phyloP scores from a whole-genome alignment of 2,888 invertebrate genomes.

The Amphimallon solstitiale region DNA sequence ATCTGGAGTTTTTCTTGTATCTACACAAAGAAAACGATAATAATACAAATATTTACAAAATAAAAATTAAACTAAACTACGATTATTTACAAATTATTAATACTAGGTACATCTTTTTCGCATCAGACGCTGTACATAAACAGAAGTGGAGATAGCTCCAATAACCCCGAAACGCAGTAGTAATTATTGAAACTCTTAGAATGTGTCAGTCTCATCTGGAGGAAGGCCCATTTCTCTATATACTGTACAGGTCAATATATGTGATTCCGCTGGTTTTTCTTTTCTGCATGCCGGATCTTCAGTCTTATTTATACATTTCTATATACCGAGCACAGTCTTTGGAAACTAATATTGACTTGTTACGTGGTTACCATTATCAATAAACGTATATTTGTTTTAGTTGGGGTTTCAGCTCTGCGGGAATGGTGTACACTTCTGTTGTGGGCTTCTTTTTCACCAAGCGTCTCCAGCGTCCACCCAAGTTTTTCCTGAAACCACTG shows the following conservation, averaged over 20 bases:
- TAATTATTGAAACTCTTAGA: slow-evolving; percentile 24
- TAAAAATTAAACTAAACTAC: slow-evolving; percentile 25
- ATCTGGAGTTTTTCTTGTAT: slow-evolving; percentile 25
- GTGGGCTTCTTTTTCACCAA: slow-evolving; percentile 86
- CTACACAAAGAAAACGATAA: slow-evolving; percentile 8
- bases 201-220: slow-evolving; percentile 31
- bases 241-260: slow-evolving; percentile 25
- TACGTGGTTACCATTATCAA: slow-evolving; percentile 61
- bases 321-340: slow-evolving; percentile 30
- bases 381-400: slow-evolving; percentile 90
- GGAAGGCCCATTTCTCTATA: slow-evolving; percentile 18
- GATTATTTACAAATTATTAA: slow-evolving; percentile 49
- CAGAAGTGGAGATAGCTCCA: slow-evolving; percentile 30
- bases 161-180: slow-evolving; percentile 13
- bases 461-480: slow-evolving; percentile 87
- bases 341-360: slow-evolving; percentile 34
- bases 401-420: slow-evolving; percentile 87
- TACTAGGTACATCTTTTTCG: slow-evolving; percentile 45
- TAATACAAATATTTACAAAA: slow-evolving; percentile 33
- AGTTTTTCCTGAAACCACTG: slow-evolving; percentile 85
- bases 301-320: no score
- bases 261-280: slow-evolving; percentile 18
- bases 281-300: slow-evolving; percentile 13
- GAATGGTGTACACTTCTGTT: slow-evolving; percentile 84
- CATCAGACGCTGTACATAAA: slow-evolving; percentile 24